Conservation (phyloP, 2,797 vertebrate species). For the Lerista edwardsae region DNA sequence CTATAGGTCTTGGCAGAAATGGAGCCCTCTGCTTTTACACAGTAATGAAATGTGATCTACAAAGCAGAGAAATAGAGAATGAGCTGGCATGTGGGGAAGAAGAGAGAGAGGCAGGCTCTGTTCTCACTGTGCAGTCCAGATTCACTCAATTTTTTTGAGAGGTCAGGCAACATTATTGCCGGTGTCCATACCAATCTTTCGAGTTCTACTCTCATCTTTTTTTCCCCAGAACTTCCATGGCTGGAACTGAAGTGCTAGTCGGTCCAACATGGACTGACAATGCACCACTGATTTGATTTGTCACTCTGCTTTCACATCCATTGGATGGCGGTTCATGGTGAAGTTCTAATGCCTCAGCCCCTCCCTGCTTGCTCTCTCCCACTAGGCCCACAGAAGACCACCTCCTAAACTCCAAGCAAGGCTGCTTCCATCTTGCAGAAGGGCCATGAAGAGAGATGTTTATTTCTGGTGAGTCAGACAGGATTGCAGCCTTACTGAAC, state of each 20-base stretch:
- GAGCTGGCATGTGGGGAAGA: not conserved
- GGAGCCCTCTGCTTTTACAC: constrained; percentile 58
- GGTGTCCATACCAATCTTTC: too few species aligned
- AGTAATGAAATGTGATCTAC: constrained; percentile 69
- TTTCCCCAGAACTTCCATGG: too few species aligned
- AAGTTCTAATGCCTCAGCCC: too few species aligned
- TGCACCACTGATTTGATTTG: too few species aligned
- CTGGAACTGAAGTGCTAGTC: too few species aligned
- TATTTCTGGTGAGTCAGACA: too few species aligned
- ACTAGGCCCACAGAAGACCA: not conserved
- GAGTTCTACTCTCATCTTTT: too few species aligned
- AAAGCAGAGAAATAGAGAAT: constrained; percentile 31
- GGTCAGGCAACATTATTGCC: not conserved
- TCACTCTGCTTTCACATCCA: not conserved
- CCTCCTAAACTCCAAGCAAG: not conserved
- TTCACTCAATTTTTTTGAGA: not conserved
- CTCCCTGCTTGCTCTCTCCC: too few species aligned
- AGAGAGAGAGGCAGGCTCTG: too few species aligned
- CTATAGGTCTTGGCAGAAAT: constrained; percentile 54
- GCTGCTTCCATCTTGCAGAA: not conserved
- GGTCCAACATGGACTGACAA: not conserved
- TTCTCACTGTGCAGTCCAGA: too few species aligned
- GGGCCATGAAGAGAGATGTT: not conserved
- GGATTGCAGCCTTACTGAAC: too few species aligned
- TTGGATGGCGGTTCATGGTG: not conserved